Evolutionary conservation across 1,140 invertebrate genomes (phyloP), one percentile per base, ranked within the genome.

Genomic region (Drosophila kohkoa): DNA sequence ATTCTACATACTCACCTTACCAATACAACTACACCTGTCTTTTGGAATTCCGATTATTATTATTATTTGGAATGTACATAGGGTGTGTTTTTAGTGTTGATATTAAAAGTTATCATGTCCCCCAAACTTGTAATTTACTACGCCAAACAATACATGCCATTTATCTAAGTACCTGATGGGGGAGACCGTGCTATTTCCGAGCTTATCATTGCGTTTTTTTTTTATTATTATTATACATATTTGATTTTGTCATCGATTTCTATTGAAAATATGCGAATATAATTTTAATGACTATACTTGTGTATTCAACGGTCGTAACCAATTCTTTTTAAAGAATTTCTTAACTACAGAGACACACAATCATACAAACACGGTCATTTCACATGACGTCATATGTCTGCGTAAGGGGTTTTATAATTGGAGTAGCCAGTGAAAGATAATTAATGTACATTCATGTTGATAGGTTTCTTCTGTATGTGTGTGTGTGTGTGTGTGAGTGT

Each of bases 201-300:
- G 11, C 57, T 48, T 64, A 75, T 55, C 62, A 74, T 48, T 66
- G 43, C 13, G 78, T 64, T 82, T 55, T 63, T 68, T n/a, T 63
- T 65, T n/a, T 38, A 51, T 25, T 38, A 38, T 38, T 38, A 38
- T 38, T 38, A 38, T 38, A 38, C 35, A 38, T 38, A 38, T 38
- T 45, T 32, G 25, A 38, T 20, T 77, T 81, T 28, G 51, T 81
- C 69, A 68, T 32, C 35, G 15, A 48, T 49, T 65, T 64, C 62
- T 41, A 52, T 52, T 20, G 68, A 64, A 65, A 52, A 25, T 20
- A 51, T 38, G 41, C 28, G 20, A 43, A 46, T 2, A 55, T 54
- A 13, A 25, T 25, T 13, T 58, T 20, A 41, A 35, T 58, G 30
- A 25, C 5, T 25, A 60, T 13, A n/a, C 35, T 25, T 52, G 49